These are phyloP conservation scores for Stenoptilia bipunctidactyla DNA, from an alignment of 2,888 invertebrate genomes.

Conservation along the genomic window DNA sequence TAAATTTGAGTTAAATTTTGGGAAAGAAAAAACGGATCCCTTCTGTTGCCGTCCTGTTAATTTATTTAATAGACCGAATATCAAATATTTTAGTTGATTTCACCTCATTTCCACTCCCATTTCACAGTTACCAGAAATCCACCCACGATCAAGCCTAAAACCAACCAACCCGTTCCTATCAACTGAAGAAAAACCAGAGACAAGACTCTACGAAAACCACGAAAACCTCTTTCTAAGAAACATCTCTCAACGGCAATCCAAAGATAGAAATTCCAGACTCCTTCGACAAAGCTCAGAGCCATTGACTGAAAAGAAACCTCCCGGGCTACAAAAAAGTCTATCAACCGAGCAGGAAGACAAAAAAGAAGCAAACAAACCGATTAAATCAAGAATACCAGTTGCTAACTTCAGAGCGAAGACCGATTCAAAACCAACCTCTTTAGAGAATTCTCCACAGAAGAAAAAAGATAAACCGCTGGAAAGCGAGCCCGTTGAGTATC, in stretches of 20 bases:
- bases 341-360: conserved; percentile 46
- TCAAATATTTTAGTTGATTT: too few relatives aligned
- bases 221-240: conserved; percentile 53
- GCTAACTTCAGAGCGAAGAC: conserved; percentile 61
- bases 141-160: conserved; percentile 37
- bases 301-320: conserved; percentile 35
- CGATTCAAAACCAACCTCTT: conserved; percentile 43
- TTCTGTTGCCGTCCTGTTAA: too few relatives aligned
- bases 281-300: conserved; percentile 57
- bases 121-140: conserved; percentile 49
- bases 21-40: too few relatives aligned
- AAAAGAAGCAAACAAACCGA: conserved; percentile 27
- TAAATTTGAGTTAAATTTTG: too few relatives aligned
- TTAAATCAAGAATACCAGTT: conserved; percentile 53
- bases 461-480: conserved; percentile 21
- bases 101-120: too few relatives aligned
- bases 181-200: conserved; percentile 28
- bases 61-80: too few relatives aligned
- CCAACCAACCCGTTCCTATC: conserved; percentile 45
- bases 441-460: conserved; percentile 47
- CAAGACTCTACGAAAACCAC: conserved; percentile 54
- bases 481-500: conserved; percentile 49
- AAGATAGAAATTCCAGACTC: conserved; percentile 46
- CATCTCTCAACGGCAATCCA: conserved; percentile 51
- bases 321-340: conserved; percentile 43